Evolutionary conservation across 1,140 invertebrate species (phyloP), one percentile per base, ranked within the genome.

Genomic region (Wasmannia auropunctata): DNA sequence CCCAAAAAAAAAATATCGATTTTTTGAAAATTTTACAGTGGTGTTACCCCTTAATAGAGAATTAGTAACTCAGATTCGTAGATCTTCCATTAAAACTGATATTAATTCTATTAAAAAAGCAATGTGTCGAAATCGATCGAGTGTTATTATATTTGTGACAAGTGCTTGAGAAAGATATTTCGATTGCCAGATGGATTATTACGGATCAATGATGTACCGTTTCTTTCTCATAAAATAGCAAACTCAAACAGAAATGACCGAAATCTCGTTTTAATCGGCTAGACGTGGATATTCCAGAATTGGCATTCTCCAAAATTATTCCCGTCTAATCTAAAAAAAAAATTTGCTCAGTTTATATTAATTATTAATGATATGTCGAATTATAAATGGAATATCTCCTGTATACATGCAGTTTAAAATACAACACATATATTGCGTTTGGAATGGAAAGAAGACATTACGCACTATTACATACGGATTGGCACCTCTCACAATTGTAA

Each of bases 261-360:
- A 77, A 46, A 60, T 83, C 14, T 72, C 8, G 0, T 46, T 81
- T 56, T 74, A 83, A 72, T 19, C 22, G 16, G 1, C 51, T 56
- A 60, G 37, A 58, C 28, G 2, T 10, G 0, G 3, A 43, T 58
- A 81, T 81, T 81, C 37, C 11, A 1, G 7, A 14, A 70, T 56
- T 69, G 4, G 43, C 1, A 25, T 6, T 10, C 22, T 80, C 16
- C 10, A 28, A 69, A 80, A 56, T 80, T 51, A 54, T 43, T 6
- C 25, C 2, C n/a, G 19, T n/a, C 14, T 3, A 22, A 11, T 28
- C 16, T 14, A 22, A 46, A n/a, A 46, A 22, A 46, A n/a, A 46
- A 8, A 8, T 34, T 40, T 19, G 37, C 19, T 37, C 67, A 70
- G 54, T 70, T 79, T 70, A 62, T 46, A n/a, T 11, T n/a, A 70